Percentiles rank a stretch among this genome's conserved stretches.
These are phyloP conservation scores for Catocala sponsa DNA, from an alignment of 2,888 invertebrate genomes.

Conservation along the genomic window DNA sequence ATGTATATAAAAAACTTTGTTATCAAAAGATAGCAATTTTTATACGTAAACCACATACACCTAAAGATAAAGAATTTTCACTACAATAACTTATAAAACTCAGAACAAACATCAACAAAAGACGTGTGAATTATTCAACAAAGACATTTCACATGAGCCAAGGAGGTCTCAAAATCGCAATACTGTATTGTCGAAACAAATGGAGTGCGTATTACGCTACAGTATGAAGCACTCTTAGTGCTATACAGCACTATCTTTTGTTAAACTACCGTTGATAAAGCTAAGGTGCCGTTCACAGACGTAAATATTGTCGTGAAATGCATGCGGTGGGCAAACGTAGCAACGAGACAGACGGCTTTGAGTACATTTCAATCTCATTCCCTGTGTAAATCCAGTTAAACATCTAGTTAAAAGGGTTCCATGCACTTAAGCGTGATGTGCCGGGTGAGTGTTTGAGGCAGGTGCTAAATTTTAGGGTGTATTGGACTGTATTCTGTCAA, in stretches of 20 bases:
- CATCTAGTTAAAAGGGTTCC: conserved; percentile 49
- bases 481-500: conserved; percentile 1
- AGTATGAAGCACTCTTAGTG: background rate
- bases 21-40: too few species aligned
- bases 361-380: conserved; percentile 42
- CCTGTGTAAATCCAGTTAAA: conserved; percentile 51
- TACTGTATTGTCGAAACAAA: conserved; percentile 9
- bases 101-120: background rate
- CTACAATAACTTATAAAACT: background rate
- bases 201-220: conserved; percentile 3
- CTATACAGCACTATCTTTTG: conserved; percentile 7
- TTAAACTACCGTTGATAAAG: conserved; percentile 26
- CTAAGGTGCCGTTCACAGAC: conserved; percentile 19
- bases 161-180: background rate
- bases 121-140: conserved; percentile 8
- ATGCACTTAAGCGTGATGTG: conserved; percentile 38
- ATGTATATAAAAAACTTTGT: too few species aligned
- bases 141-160: conserved; percentile 1
- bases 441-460: conserved; percentile 32
- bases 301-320: conserved; percentile 37
- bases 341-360: conserved; percentile 22
- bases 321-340: conserved; percentile 38
- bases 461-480: conserved; percentile 8
- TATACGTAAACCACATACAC: too few species aligned
- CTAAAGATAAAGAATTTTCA: too few species aligned